Conservation (phyloP, 2,113 vertebrate genomes). For the Urocitellus parryii region DNA sequence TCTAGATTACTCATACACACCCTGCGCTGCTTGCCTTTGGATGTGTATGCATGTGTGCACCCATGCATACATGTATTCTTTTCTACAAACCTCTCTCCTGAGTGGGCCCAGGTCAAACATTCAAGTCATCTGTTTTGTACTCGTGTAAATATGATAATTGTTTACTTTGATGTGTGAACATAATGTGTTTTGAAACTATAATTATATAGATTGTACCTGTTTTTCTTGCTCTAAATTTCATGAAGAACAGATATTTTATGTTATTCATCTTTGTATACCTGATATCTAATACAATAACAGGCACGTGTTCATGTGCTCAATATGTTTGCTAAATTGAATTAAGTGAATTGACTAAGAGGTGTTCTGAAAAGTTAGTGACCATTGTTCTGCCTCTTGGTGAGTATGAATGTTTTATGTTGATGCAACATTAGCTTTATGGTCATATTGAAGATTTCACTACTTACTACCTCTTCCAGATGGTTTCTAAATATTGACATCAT, state of each 20-base stretch:
- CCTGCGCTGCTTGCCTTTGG: neutral
- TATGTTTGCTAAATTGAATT: conserved; percentile 72
- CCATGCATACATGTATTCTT: neutral
- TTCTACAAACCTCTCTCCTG: neutral
- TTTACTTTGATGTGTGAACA: conserved; percentile 15
- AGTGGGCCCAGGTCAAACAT: neutral
- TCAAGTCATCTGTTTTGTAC: neutral
- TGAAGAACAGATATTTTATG: conserved; percentile 4
- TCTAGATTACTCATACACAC: neutral
- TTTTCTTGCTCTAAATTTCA: conserved; percentile 53
- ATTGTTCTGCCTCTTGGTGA: conserved; percentile 71
- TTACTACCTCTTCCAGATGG: conserved; percentile 61
- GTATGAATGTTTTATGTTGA: conserved; percentile 73
- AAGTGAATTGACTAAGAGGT: conserved; percentile 66
- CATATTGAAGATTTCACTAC: conserved; percentile 75
- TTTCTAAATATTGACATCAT: conserved; percentile 79
- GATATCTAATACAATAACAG: conserved; percentile 4
- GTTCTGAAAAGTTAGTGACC: conserved; percentile 71
- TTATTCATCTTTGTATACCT: conserved; percentile 50
- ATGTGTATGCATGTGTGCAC: neutral
- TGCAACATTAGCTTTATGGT: conserved; percentile 81
- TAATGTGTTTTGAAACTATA: conserved; percentile 12
- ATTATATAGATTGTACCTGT: conserved; percentile 9
- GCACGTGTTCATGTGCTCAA: neutral
- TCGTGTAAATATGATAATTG: neutral